A percentile compares a stretch with the other conserved stretches of the same genome.
These are phyloP conservation scores for Augochlorella aurata DNA, from an alignment of 2,888 invertebrate genomes.

Conservation along the genomic window DNA sequence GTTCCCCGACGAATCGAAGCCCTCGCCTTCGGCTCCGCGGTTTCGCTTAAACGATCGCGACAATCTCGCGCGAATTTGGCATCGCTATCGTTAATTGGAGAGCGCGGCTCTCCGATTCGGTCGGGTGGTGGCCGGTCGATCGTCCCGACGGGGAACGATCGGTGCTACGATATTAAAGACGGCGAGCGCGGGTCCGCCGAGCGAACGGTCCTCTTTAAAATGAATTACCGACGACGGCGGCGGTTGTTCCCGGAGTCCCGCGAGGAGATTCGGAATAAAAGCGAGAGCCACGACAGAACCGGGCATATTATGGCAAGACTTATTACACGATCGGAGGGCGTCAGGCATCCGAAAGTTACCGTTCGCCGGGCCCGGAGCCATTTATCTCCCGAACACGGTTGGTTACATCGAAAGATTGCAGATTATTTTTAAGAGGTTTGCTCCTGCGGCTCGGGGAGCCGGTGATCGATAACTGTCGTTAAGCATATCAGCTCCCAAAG, in stretches of 20 bases:
- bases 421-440: slow-evolving; percentile 16
- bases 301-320: slow-evolving; percentile 12
- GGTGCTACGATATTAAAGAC: not conserved
- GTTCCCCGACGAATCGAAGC: too few species aligned
- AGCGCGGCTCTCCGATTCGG: too few species aligned
- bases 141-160: too few species aligned
- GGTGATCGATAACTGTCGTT: slow-evolving; percentile 13
- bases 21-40: too few species aligned
- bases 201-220: not conserved
- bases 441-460: not conserved
- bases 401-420: slow-evolving; percentile 18
- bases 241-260: not conserved
- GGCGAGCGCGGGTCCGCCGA: not conserved
- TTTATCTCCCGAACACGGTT: slow-evolving; percentile 16
- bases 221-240: not conserved
- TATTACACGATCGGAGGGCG: slow-evolving; percentile 14
- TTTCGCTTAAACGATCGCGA: too few species aligned
- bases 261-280: not conserved
- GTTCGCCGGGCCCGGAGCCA: not conserved
- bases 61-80: too few species aligned
- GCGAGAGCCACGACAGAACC: not conserved
- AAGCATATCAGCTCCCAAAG: slow-evolving; percentile 8
- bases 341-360: slow-evolving; percentile 6
- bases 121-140: too few species aligned
- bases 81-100: too few species aligned